These are phyloP conservation scores for Vombatus ursinus DNA, from an alignment of 2,113 vertebrate species.

Conservation along the genomic window DNA sequence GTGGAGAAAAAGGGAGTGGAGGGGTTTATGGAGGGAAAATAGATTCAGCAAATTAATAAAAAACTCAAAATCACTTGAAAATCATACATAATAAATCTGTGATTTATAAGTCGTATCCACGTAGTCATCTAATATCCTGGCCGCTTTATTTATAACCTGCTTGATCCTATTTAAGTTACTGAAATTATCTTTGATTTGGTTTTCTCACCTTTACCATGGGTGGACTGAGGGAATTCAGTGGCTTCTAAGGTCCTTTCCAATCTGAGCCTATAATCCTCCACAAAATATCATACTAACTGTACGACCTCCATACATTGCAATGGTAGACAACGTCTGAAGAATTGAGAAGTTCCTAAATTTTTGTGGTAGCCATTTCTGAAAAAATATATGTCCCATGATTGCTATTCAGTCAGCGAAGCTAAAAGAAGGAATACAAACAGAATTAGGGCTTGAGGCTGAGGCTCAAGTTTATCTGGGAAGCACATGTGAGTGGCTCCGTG, in stretches of 20 bases:
- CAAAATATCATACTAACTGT: not conserved
- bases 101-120: not conserved
- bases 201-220: not conserved
- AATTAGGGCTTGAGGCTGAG: not conserved
- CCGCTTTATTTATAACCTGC: not conserved
- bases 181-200: not conserved
- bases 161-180: not conserved
- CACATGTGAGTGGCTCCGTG: not conserved
- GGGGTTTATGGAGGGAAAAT: not conserved
- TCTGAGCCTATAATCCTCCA: not conserved
- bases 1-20: not conserved
- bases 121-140: not conserved
- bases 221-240: not conserved
- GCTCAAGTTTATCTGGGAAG: not conserved
- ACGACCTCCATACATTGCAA: not conserved
- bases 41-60: not conserved
- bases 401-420: not conserved
- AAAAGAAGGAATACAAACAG: not conserved
- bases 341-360: not conserved
- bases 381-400: not conserved
- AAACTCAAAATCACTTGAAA: not conserved
- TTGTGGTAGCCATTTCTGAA: not conserved
- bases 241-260: not conserved
- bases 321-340: not conserved
- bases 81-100: not conserved